These are phyloP conservation scores for Pandemis corylana DNA, from an alignment of 2,888 invertebrate species.

Conservation along the genomic window DNA sequence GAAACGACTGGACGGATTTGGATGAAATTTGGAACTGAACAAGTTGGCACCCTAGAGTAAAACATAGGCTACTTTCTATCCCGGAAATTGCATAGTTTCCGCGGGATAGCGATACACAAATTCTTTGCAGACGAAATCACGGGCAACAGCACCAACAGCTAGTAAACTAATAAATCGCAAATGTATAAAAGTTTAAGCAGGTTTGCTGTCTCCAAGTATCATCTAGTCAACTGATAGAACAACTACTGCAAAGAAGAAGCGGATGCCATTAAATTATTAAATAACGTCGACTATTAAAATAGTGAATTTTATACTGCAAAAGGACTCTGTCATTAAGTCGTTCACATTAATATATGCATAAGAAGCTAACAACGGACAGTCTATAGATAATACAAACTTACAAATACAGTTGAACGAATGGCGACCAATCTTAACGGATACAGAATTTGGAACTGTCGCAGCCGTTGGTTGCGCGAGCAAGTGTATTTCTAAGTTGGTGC, in stretches of 20 bases:
- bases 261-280: not conserved
- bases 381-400: conserved; percentile 1
- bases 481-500: not conserved
- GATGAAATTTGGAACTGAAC: too few species aligned
- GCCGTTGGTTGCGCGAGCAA: not conserved
- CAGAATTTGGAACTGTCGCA: not conserved
- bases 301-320: not conserved
- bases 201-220: too few species aligned
- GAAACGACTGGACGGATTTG: too few species aligned
- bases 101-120: too few species aligned
- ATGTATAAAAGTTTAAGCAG: too few species aligned
- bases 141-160: too few species aligned
- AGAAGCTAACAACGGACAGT: not conserved
- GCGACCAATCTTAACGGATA: not conserved
- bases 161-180: too few species aligned
- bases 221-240: not conserved
- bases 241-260: not conserved
- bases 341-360: not conserved
- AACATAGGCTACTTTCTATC: too few species aligned
- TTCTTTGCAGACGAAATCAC: too few species aligned
- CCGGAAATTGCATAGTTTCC: too few species aligned
- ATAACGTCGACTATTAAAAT: not conserved
- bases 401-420: not conserved
- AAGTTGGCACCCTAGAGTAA: too few species aligned
- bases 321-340: not conserved